Percentiles rank a stretch among this genome's conserved stretches.
Evolutionary conservation across 2,113 vertebrate species (phyloP).

Genomic region (Silurus glanis): DNA sequence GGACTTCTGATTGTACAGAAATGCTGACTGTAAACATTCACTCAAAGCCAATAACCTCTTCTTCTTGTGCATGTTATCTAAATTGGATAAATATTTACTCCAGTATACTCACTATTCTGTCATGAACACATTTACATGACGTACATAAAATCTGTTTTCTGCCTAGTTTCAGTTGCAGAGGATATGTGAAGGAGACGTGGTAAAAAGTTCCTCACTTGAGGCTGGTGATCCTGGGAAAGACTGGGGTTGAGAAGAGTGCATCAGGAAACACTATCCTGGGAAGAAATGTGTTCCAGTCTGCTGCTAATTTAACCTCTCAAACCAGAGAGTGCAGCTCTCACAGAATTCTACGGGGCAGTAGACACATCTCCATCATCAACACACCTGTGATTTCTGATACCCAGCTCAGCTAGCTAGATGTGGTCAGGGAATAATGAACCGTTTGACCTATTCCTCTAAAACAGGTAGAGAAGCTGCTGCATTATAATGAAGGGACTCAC

Average conservation of each 20-base stretch:
- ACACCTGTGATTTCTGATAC: conserved; percentile 26
- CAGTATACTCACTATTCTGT: neutral
- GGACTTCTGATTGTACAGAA: too few species aligned
- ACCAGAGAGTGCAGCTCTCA: neutral
- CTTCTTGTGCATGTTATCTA: too few species aligned
- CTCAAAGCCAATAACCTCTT: too few species aligned
- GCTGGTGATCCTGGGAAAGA: conserved; percentile 32
- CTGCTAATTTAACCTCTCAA: neutral
- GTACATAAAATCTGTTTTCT: neutral
- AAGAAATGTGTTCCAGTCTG: neutral
- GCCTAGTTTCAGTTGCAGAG: neutral
- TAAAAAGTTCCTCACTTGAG: neutral
- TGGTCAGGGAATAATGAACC: neutral
- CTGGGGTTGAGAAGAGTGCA: conserved; percentile 25
- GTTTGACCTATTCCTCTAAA: neutral
- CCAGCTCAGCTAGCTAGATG: neutral
- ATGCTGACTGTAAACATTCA: too few species aligned
- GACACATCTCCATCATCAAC: conserved; percentile 22
- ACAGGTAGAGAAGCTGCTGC: neutral
- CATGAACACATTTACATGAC: neutral
- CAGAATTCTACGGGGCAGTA: neutral
- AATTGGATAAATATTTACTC: neutral
- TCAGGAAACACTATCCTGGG: conserved; percentile 33
- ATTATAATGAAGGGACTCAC: neutral
- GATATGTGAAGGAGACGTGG: neutral